Percentiles rank a stretch among this genome's conserved stretches.
Conservation (phyloP, 2,113 vertebrate species). For the Erinaceus europaeus region DNA sequence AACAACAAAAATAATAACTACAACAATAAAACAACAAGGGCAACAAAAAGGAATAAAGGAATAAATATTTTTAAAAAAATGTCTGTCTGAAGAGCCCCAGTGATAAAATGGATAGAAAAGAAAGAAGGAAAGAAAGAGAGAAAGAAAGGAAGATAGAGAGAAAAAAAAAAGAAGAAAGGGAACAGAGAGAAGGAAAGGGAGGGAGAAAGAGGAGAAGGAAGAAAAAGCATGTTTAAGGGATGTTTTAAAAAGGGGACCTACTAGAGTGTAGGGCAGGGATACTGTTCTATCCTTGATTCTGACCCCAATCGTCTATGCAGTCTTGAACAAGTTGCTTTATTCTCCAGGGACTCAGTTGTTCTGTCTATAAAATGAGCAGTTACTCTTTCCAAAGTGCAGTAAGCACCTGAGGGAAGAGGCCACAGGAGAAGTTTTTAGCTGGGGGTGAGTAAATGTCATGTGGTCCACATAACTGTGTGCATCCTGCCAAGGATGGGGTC, state of each 20-base stretch:
- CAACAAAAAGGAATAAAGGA: no score
- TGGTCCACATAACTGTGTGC: background rate
- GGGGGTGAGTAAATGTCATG: background rate
- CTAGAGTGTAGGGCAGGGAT: background rate
- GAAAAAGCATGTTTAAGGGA: background rate
- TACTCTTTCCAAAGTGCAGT: background rate
- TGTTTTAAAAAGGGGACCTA: background rate
- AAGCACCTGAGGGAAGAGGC: background rate
- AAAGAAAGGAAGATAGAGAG: no score
- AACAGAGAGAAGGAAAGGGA: no score
- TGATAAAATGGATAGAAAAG: no score
- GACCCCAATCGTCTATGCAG: background rate
- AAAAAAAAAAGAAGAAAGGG: no score
- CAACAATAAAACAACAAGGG: no score
- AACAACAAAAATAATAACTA: no score
- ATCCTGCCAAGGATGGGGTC: background rate
- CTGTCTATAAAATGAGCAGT: background rate
- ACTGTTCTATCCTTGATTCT: background rate
- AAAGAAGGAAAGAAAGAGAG: no score
- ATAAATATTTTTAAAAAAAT: no score
- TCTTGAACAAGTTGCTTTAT: background rate
- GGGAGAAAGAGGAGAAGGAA: no score
- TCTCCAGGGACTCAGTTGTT: background rate
- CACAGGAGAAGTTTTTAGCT: no score
- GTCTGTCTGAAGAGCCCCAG: no score